Conservation (phyloP, 2,888 invertebrate genomes). For the Dione vanillae region DNA sequence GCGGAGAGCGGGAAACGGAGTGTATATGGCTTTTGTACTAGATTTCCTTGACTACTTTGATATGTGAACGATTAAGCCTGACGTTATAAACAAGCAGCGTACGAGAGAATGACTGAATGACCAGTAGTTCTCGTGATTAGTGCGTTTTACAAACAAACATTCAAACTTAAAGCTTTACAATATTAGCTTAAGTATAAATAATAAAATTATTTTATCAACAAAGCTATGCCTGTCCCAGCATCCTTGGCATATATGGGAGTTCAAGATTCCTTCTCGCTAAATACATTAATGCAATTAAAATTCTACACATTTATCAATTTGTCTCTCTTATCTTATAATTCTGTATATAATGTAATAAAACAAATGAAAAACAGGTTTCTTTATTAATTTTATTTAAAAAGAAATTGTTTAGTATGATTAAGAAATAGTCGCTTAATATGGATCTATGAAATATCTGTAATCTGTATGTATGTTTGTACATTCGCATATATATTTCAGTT, state of each 20-base stretch:
- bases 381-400: too few species aligned
- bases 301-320: conserved; percentile 15
- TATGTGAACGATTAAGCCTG: neutral
- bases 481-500: too few species aligned
- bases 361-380: too few species aligned
- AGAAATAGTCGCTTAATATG: too few species aligned
- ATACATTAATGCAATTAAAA: conserved; percentile 7
- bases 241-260: conserved; percentile 9
- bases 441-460: too few species aligned
- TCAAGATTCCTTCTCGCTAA: conserved; percentile 10
- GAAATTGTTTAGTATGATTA: too few species aligned
- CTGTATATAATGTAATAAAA: neutral
- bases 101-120: too few species aligned
- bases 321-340: neutral
- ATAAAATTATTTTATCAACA: neutral
- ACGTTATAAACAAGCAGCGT: neutral
- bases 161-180: too few species aligned
- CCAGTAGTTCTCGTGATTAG: too few species aligned
- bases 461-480: too few species aligned
- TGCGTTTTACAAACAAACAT: too few species aligned
- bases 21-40: neutral
- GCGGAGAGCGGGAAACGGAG: neutral
- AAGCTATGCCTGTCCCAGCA: neutral
- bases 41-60: neutral
- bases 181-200: neutral